Conservation (phyloP, 1,140 invertebrate genomes). For the Lepidurus packardi region DNA sequence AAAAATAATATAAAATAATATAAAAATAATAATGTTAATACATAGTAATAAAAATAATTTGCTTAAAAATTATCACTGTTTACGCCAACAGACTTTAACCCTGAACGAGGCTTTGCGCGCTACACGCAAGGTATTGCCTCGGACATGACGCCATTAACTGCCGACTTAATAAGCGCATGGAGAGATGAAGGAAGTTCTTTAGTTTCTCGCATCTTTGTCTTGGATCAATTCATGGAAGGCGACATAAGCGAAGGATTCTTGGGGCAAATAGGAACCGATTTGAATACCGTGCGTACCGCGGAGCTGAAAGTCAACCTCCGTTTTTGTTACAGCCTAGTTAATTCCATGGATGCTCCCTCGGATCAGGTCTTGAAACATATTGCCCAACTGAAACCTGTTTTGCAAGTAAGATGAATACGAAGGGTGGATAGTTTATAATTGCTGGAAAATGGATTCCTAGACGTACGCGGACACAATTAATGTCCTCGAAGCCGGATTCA, state of each 20-base stretch:
- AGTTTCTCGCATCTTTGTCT: constrained; percentile 24
- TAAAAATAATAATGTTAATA: too few relatives aligned
- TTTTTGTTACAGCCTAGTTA: constrained; percentile 28
- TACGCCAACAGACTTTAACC: background rate
- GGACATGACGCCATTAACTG: background rate
- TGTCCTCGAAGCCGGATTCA: constrained; percentile 28
- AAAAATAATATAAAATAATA: too few relatives aligned
- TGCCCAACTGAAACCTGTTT: constrained; percentile 13
- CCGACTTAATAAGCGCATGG: background rate
- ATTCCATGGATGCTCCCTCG: constrained; percentile 23
- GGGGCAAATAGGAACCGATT: constrained; percentile 14
- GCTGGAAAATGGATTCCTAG: background rate
- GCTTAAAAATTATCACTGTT: background rate
- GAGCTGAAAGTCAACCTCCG: constrained; percentile 31
- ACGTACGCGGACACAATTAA: constrained; percentile 22
- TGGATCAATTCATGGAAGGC: constrained; percentile 23
- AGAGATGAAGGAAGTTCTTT: constrained; percentile 7
- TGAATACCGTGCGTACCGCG: constrained; percentile 19
- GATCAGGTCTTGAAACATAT: constrained; percentile 25
- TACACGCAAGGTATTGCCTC: background rate
- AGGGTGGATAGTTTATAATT: background rate
- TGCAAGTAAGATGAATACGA: constrained; percentile 5
- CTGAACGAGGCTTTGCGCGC: background rate
- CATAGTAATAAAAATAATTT: too few relatives aligned
- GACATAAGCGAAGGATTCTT: constrained; percentile 24